Evolutionary conservation across 2,113 vertebrate genomes (phyloP), one percentile per base, ranked within the genome.

Genomic region (Naja naja): DNA sequence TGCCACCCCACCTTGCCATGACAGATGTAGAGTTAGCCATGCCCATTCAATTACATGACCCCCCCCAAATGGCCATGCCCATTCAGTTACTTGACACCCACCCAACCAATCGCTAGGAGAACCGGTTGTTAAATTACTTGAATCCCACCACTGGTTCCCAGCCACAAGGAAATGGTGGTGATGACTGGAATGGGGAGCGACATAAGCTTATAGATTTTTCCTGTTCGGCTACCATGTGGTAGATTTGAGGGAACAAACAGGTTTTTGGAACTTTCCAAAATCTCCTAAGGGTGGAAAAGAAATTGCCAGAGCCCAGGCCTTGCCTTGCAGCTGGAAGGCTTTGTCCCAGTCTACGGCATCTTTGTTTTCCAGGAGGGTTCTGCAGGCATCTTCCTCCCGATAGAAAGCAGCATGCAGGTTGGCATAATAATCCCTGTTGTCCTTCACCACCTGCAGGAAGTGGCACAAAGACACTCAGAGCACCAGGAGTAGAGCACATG

Each of bases 251-350:
- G 47, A 34, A 18, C 16, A 39, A 39, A 1, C 69, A 81, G 69
- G n/a, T 81, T 81, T 81, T 81, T 7, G 1, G n/a, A 16, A 81
- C 16, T 39, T 81, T 81, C 6, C n/a, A 7, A 20, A 81, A 81
- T 39, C n/a, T 81, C n/a, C 16, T 20, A 20, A 81, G 69, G 16
- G 1, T 34, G n/a, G 69, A 81, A 34, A 81, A 39, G 16, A 39
- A 74, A 74, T 74, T 7, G 5, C 64, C 14, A 34, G n/a, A 74
- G 64, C n/a, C 64, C 2, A 5, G 30, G 64, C n/a, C 86, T 87
- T 49, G 88, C 91, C 91, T 27, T 92, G 91, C 10, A 92, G 45
- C n/a, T 88, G 91, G 34, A 92, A 88, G 22, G 91, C 85, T 20
- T 10, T 64, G 20, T 56, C 22, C 91, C 91, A 92, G 47, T 88